A percentile compares a stretch with the other conserved stretches of the same genome.
Conservation (phyloP, 2,113 vertebrate genomes). For the Zingel zingel region DNA sequence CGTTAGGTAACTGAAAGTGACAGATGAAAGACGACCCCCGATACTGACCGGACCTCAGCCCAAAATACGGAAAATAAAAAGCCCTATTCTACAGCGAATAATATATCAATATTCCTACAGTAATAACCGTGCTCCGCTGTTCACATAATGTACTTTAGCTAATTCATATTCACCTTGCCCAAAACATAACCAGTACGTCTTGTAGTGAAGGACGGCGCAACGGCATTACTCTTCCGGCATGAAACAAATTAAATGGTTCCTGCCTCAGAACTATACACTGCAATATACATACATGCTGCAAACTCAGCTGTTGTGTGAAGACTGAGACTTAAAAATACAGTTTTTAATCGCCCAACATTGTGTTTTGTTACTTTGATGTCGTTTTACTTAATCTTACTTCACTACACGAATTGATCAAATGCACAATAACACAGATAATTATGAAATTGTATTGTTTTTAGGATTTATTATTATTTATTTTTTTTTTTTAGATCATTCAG, state of each 20-base stretch:
- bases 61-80: neutral
- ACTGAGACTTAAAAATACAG: neutral
- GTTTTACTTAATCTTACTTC: neutral
- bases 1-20: neutral
- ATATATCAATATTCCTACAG: neutral
- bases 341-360: neutral
- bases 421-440: neutral
- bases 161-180: constrained; percentile 43
- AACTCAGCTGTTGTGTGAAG: neutral
- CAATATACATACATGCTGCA: no score
- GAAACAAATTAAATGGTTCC: constrained; percentile 71
- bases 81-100: neutral
- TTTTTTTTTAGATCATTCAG: neutral
- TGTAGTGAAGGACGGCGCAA: constrained; percentile 58
- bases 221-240: constrained; percentile 57
- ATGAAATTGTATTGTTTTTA: neutral
- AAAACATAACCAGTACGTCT: constrained; percentile 34
- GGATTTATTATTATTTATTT: rapidly evolving
- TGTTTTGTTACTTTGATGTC: neutral
- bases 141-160: no score
- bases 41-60: neutral
- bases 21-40: neutral
- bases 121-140: neutral
- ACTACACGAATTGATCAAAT: neutral
- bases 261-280: neutral